Evolutionary conservation across 2,113 vertebrate genomes (phyloP).

Genomic region (Laticauda laticaudata): DNA sequence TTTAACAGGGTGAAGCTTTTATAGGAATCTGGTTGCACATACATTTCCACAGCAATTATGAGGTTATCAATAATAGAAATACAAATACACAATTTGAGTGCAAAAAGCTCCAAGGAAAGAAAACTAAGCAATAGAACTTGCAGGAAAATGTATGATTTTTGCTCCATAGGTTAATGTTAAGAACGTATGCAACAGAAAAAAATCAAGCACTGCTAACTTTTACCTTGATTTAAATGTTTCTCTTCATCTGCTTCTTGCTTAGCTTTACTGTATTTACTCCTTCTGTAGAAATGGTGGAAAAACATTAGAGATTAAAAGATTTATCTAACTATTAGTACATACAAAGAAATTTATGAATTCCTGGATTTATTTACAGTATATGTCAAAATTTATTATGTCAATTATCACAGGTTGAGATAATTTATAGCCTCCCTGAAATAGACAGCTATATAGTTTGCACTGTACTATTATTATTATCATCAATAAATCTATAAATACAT

Average conservation of each 20-base stretch:
- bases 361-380: slow-evolving; percentile 28
- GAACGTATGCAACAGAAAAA: slow-evolving; percentile 14
- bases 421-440: neutral
- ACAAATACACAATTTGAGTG: neutral
- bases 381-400: neutral
- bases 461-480: neutral
- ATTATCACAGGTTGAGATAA: slow-evolving; percentile 32
- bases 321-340: neutral
- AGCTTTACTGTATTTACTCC: slow-evolving; percentile 95
- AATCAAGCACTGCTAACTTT: slow-evolving; percentile 23
- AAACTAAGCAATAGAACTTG: slow-evolving; percentile 4
- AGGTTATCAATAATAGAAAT: neutral
- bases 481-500: neutral
- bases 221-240: slow-evolving; percentile 96
- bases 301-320: slow-evolving; percentile 13
- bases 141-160: neutral
- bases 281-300: slow-evolving; percentile 72
- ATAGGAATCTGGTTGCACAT: neutral
- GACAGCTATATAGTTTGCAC: neutral
- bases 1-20: neutral
- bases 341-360: slow-evolving; percentile 36
- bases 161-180: slow-evolving; percentile 16
- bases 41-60: neutral
- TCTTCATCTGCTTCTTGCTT: slow-evolving; percentile 97
- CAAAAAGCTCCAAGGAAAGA: slow-evolving; percentile 2